A percentile compares a stretch with the other conserved stretches of the same genome.
Evolutionary conservation across 2,888 invertebrate species (phyloP).

Genomic region (Microctonus aethiopoides): DNA sequence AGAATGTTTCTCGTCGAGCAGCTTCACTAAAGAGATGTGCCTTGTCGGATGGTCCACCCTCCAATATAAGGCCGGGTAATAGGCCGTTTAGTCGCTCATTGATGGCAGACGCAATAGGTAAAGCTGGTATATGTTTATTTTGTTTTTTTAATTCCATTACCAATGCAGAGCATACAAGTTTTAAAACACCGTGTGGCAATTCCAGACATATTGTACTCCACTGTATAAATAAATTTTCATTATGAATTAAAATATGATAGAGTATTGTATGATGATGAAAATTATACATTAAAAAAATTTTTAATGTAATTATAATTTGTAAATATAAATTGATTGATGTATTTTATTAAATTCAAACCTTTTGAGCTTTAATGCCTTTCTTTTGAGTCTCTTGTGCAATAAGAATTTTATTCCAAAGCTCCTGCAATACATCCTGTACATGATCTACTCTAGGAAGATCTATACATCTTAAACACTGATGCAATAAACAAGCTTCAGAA

Average conservation of each 20-base stretch:
- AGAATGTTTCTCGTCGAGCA: conserved; percentile 89
- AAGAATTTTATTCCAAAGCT: conserved; percentile 81
- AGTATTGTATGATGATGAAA: too few species aligned
- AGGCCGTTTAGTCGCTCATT: conserved; percentile 87
- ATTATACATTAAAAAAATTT: too few species aligned
- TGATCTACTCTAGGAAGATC: conserved; percentile 82
- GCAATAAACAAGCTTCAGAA: conserved; percentile 87
- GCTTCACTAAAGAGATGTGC: conserved; percentile 92
- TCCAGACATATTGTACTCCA: conserved; percentile 92
- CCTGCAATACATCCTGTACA: conserved; percentile 80
- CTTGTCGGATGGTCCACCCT: conserved; percentile 68
- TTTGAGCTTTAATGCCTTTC: conserved; percentile 90
- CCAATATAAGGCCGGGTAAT: conserved; percentile 70
- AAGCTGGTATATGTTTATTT: conserved; percentile 84
- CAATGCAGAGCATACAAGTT: conserved; percentile 82
- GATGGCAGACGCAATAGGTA: conserved; percentile 90
- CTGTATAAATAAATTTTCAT: conserved; percentile 72
- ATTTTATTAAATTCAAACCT: conserved; percentile 77
- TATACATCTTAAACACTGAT: conserved; percentile 81
- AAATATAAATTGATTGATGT: too few species aligned
- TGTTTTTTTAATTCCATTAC: conserved; percentile 85
- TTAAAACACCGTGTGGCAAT: conserved; percentile 82
- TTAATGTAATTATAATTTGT: conserved; percentile 13
- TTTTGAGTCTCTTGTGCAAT: conserved; percentile 78
- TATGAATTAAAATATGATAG: conserved; percentile 6